A percentile compares a stretch with the other conserved stretches of the same genome.
Conservation (phyloP, 35 echinoderm and acorn worm genomes). For the Ptychodera flava region DNA sequence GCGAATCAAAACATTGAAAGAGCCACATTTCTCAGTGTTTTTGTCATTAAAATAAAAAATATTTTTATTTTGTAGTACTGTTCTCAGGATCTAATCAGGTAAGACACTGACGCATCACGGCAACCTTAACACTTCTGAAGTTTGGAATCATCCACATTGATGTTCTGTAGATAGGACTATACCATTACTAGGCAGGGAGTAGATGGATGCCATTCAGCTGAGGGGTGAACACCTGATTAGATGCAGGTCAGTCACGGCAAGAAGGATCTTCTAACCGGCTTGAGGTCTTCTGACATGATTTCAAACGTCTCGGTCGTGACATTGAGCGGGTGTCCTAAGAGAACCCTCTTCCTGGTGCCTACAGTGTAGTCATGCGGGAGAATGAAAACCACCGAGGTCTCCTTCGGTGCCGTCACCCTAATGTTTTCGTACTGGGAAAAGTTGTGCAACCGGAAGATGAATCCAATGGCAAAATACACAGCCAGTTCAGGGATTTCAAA, state of each 20-base stretch:
- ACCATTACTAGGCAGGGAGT: no score
- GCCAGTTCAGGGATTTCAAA: constrained; percentile 83
- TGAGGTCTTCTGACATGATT: background rate
- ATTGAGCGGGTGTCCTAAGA: constrained; percentile 34
- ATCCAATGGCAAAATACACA: constrained; percentile 55
- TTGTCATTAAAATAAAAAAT: no score
- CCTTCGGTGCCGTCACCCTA: constrained; percentile 61
- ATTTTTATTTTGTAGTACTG: no score
- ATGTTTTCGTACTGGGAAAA: constrained; percentile 80
- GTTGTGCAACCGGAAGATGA: constrained; percentile 78
- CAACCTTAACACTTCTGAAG: no score
- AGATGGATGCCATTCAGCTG: no score
- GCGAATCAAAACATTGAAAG: no score
- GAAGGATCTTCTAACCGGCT: background rate
- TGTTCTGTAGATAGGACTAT: no score
- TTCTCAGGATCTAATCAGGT: no score
- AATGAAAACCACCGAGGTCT: constrained; percentile 70
- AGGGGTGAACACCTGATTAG: background rate
- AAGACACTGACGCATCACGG: no score
- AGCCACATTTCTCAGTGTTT: no score
- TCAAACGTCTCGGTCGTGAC: background rate
- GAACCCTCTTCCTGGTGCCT: constrained; percentile 56
- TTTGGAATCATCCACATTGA: no score
- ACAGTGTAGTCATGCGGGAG: constrained; percentile 55
- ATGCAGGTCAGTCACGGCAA: background rate